These are phyloP conservation scores for Serilophus lunatus DNA, from an alignment of 2,113 vertebrate species.

Conservation along the genomic window DNA sequence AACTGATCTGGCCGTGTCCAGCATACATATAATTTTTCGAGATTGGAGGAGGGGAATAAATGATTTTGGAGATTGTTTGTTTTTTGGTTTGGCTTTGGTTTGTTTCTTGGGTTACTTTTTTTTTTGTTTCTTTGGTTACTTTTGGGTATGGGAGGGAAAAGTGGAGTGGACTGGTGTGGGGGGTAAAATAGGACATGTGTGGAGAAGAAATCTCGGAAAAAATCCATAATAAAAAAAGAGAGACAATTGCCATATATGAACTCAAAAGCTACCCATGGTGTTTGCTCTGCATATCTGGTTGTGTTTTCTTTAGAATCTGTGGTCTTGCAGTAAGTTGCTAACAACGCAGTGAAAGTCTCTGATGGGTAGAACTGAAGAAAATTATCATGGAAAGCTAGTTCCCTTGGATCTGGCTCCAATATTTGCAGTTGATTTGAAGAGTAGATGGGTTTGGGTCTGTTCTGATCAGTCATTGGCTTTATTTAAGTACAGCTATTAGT, in stretches of 20 bases:
- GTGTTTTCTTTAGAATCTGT: conserved; percentile 75
- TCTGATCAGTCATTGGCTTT: conserved; percentile 52
- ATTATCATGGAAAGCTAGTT: conserved; percentile 53
- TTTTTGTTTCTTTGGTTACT: conserved; percentile 31
- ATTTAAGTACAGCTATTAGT: conserved; percentile 31
- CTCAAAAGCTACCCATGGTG: conserved; percentile 74
- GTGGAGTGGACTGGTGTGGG: conserved; percentile 4
- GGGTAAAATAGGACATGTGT: conserved; percentile 49
- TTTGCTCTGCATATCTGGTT: conserved; percentile 78
- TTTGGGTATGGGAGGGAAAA: conserved; percentile 32
- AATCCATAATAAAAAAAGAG: conserved; percentile 59
- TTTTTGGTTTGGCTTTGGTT: conserved; percentile 47
- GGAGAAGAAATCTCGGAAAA: conserved; percentile 53
- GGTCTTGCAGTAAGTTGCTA: conserved; percentile 70
- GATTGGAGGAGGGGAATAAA: conserved; percentile 77
- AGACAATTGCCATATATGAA: conserved; percentile 79
- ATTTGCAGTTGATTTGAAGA: conserved; percentile 47
- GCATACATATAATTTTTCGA: conserved; percentile 67
- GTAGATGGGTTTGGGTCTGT: conserved; percentile 35
- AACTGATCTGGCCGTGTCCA: conserved; percentile 73
- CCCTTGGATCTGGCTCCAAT: conserved; percentile 62
- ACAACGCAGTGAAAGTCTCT: conserved; percentile 47
- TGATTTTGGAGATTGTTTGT: conserved; percentile 63
- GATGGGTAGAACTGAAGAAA: conserved; percentile 41
- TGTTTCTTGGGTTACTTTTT: conserved; percentile 61